Evolutionary conservation across 2,888 invertebrate species (phyloP).

Genomic region (Alviniconcha strummeri): DNA sequence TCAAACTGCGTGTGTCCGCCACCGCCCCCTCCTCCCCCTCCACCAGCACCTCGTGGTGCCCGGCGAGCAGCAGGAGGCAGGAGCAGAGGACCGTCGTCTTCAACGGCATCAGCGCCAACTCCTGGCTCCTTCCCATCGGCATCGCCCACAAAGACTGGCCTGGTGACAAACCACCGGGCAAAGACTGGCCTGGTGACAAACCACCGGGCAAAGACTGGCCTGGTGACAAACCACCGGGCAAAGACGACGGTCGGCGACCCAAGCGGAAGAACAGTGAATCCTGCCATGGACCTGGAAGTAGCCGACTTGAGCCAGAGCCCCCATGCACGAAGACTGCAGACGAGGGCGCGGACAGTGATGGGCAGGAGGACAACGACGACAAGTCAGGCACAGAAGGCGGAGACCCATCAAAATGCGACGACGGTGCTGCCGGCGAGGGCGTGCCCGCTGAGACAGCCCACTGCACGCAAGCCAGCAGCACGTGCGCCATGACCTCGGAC

Average conservation of each 20-base stretch:
- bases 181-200: no score
- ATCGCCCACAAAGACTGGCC: constrained; percentile 19
- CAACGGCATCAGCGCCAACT: constrained; percentile 42
- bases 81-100: constrained; percentile 32
- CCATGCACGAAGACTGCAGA: background rate
- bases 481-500: constrained; percentile 16
- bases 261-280: no score
- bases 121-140: constrained; percentile 40
- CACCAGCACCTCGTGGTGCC: background rate
- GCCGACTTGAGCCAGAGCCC: no score
- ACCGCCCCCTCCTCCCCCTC: background rate
- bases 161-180: background rate
- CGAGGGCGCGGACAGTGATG: background rate
- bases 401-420: no score
- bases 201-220: background rate
- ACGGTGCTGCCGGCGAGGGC: no score
- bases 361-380: background rate
- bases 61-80: background rate
- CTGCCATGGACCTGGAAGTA: no score
- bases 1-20: constrained; percentile 33
- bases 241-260: no score
- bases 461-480: background rate
- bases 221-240: no score
- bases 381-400: no score
- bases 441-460: no score